These are phyloP conservation scores for Oreonectes daqikongensis DNA, from an alignment of 2,797 vertebrate species.

Conservation along the genomic window DNA sequence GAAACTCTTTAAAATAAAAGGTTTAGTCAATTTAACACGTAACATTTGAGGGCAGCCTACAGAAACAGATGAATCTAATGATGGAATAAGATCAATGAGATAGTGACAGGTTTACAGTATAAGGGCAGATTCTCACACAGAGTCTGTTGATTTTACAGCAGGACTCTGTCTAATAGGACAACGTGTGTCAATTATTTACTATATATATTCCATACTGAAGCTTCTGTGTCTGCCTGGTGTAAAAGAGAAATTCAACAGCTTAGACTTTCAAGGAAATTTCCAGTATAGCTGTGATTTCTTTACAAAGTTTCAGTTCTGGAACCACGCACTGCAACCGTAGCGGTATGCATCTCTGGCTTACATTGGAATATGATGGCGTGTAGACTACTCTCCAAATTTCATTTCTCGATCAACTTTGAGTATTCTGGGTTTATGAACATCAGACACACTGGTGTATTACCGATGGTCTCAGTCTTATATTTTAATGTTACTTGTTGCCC, in stretches of 20 bases:
- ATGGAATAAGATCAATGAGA: neutral
- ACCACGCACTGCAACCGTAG: neutral
- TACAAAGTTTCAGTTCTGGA: neutral
- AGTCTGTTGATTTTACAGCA: slow-evolving; percentile 42
- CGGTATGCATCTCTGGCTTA: neutral
- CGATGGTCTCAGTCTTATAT: neutral
- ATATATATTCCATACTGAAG: neutral
- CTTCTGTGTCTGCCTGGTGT: neutral
- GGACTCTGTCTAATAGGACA: slow-evolving; percentile 45
- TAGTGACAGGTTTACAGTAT: neutral
- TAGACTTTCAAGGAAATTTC: neutral
- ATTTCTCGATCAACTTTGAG: too few species aligned
- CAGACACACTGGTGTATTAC: neutral
- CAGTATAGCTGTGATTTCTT: neutral
- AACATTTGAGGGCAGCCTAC: neutral
- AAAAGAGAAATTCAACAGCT: neutral
- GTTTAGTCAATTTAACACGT: too few species aligned
- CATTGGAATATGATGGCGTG: neutral
- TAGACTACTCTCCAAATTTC: too few species aligned
- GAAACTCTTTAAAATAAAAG: too few species aligned
- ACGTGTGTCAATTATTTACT: neutral
- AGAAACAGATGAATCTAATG: neutral
- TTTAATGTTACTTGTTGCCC: slow-evolving; percentile 18
- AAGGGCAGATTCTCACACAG: slow-evolving; percentile 5
- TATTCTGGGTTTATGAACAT: neutral